Base-by-base conservation (phyloP, 2,888 invertebrate species). In the Pandemis heparana region DNA sequence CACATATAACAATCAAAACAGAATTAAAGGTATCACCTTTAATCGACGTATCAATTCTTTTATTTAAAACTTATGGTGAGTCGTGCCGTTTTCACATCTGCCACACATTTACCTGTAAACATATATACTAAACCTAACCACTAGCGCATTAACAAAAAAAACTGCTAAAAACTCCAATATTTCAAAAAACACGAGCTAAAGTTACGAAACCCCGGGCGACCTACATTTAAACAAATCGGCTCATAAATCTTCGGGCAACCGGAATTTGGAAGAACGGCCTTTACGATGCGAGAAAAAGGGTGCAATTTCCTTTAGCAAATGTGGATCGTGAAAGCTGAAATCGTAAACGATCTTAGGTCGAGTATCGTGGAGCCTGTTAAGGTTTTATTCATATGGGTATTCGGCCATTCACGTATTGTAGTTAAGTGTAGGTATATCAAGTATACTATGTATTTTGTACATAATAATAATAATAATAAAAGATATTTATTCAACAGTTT, bases 151-250 rank as follows among this genome's bases (percentile, higher is more conserved):
- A 23, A 65, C 59, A 7, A 46, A 39, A 39, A 60, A 39, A 60
- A 41, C 51, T 60, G 60, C 46, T 18, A 32, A 48, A 67, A 65
- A 72, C 32, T 72, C 18, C 46, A 16, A 53, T 67, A 71, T 67
- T 67, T 56, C 53, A 67, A 72, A 67, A 65, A 67, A 63, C 32
- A 53, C 61, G 48, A 73, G 32, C 63, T 41, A 43, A 46, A 62
- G 16, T 23, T 43, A 56, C 56, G n/a, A 62, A 48, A 41, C 41
- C 73, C 73, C 72, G 72, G 73, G 73, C 59, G 73, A 69, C 73
- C 73, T 73, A 73, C 73, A 73, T 73, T 73, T 73, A 73, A 69
- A 69, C 73, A 73, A 72, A 73, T 73, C 68, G 73, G 14, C 14
- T 16, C 59, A 59, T 69, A 73, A 69, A 64, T 73, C 72, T 61